phyloP scores from a whole-genome alignment of 2,797 vertebrate species.

The Chaenodraco wilsoni region DNA sequence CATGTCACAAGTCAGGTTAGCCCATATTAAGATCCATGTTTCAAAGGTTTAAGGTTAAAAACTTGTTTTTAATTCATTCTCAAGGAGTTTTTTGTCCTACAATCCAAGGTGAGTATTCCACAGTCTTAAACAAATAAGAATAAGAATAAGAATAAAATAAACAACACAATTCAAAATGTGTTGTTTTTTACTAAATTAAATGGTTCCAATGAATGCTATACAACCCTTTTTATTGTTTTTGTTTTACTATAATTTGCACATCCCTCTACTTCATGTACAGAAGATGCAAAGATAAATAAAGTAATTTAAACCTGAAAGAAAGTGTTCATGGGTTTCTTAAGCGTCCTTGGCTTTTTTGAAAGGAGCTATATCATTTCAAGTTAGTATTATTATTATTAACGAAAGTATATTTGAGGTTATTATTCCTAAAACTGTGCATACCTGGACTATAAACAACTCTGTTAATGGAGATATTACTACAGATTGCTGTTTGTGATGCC shows the following conservation, averaged over 20 bases:
- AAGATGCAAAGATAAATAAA: constrained; percentile 31
- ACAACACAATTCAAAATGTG: neutral
- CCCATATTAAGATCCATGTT: no score
- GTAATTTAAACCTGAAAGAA: constrained; percentile 22
- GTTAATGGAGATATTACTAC: neutral
- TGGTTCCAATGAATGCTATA: neutral
- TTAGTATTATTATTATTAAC: no score
- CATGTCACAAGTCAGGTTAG: no score
- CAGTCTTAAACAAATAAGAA: no score
- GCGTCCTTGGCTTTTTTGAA: no score
- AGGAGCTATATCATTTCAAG: no score
- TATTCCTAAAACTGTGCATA: neutral
- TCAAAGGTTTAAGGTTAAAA: no score
- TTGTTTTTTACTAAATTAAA: neutral
- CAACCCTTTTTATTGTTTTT: constrained; percentile 5
- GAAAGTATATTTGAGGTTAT: neutral
- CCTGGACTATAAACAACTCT: neutral
- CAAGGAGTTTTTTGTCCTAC: no score
- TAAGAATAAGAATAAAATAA: no score
- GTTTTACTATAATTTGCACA: constrained; percentile 1
- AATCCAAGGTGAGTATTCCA: no score
- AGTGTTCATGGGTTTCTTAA: neutral
- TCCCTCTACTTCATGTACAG: constrained; percentile 1
- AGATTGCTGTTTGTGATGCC: neutral
- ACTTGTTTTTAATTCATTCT: no score